Base-by-base conservation (phyloP, 1,140 invertebrate genomes). In the Neocloeon triangulifer region DNA sequence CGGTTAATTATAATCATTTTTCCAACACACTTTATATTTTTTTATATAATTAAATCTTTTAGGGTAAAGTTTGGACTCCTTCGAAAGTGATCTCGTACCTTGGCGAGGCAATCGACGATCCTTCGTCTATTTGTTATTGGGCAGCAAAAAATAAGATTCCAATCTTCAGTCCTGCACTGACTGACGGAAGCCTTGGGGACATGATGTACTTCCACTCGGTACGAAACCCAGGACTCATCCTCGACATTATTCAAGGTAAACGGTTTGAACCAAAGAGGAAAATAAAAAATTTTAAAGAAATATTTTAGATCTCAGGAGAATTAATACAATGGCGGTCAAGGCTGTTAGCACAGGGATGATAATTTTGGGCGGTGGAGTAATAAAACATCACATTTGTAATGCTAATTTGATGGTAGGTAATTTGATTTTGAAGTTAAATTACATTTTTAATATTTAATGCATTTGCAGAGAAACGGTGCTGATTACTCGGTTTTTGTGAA, bases 301-400 rank as follows among this genome's bases (percentile, higher is more conserved):
- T n/a, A n/a, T 53, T 48, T 25, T 46, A 74, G 94, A 99, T 61
- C 61, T 98, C 34, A 58, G 70, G 34, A 61, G 80, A 35, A 50
- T 99, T 7, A 98, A 98, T 56, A 75, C 73, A 17, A 86, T 96
- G 62, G 81, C 94, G n/a, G 76, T 95, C 2, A 86, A 85, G 55
- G 81, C 92, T 3, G 55, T 72, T 10, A 78, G 89, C 43, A 80
- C 78, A 30, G 95, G 94, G n/a, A 82, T 97, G 64, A 78, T 99
- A 21, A 95, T 99, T 41, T 52, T 98, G 25, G 95, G 95, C 7
- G 92, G 92, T 26, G 92, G 94, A 6, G 56, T 98, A 0, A 66
- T 96, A n/a, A 99, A 99, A 56, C 95, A 99, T 61, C 95, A 99
- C 48, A 96, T 97, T 36, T 94, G 85, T 52, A 95, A 95, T 62